phyloP scores from a whole-genome alignment of 64 coral and sea anemone species.

The Dendrophyllia cribrosa region DNA sequence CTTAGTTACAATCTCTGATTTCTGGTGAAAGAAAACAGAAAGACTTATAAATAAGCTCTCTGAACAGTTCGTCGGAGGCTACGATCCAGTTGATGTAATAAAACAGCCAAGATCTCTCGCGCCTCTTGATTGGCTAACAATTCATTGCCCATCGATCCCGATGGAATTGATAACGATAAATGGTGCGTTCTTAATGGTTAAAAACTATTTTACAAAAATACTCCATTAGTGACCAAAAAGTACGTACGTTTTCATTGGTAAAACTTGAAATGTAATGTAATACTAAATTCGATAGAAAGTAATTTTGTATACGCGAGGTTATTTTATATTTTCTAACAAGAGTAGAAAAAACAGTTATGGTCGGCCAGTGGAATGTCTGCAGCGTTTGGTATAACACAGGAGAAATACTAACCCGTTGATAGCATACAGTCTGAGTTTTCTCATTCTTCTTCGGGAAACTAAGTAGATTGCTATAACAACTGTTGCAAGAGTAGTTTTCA shows the following conservation, averaged over 20 bases:
- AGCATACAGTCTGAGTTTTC: too few species aligned
- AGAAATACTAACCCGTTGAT: too few species aligned
- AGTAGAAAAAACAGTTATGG: neutral
- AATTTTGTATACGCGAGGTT: slow-evolving; percentile 12
- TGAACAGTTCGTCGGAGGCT: neutral
- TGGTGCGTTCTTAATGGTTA: neutral
- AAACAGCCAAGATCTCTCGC: neutral
- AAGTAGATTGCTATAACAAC: too few species aligned
- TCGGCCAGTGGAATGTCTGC: neutral
- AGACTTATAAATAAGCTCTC: neutral
- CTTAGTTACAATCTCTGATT: slow-evolving; percentile 32
- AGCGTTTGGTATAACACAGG: neutral
- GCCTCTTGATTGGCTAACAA: neutral
- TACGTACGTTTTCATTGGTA: neutral
- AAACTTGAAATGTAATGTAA: neutral
- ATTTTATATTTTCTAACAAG: neutral
- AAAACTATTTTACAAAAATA: neutral
- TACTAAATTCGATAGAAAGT: slow-evolving; percentile 3
- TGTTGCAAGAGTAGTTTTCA: too few species aligned
- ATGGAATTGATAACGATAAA: neutral
- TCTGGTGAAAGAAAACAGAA: slow-evolving; percentile 21
- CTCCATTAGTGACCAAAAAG: neutral
- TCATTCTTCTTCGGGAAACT: too few species aligned
- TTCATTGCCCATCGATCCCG: neutral
- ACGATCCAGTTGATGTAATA: neutral